Conservation (phyloP, 30 jellyfish, hydroid and myxozoan genomes). For the Calvadosia cruxmelitensis region DNA sequence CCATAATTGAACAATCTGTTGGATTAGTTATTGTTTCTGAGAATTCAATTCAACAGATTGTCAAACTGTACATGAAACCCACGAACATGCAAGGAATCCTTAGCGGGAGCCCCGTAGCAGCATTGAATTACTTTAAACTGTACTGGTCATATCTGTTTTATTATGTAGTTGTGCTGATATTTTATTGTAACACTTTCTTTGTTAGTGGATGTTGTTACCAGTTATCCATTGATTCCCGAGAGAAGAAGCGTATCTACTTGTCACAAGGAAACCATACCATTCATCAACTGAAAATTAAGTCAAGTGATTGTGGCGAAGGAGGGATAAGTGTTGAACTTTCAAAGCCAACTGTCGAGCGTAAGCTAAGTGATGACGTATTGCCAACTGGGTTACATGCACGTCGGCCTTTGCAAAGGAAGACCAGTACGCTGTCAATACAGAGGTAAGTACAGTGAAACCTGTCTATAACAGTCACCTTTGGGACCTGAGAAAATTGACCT, state of each 20-base stretch:
- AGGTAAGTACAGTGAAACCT: background rate
- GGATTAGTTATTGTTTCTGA: too few species aligned
- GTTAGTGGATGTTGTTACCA: background rate
- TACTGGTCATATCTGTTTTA: too few species aligned
- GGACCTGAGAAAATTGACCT: background rate
- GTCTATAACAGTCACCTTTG: background rate
- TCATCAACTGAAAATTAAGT: slow-evolving; percentile 24
- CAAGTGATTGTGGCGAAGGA: slow-evolving; percentile 29
- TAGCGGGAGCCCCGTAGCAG: too few species aligned
- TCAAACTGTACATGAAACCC: too few species aligned
- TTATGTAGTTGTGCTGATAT: too few species aligned
- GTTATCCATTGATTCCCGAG: background rate
- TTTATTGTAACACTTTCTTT: too few species aligned
- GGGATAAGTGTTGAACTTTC: slow-evolving; percentile 29
- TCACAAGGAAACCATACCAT: slow-evolving; percentile 36
- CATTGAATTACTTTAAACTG: too few species aligned
- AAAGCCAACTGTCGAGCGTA: slow-evolving; percentile 13
- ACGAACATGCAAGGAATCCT: too few species aligned
- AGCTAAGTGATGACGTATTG: slow-evolving; percentile 28
- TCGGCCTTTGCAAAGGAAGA: background rate
- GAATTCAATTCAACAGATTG: too few species aligned
- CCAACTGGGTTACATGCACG: slow-evolving; percentile 9
- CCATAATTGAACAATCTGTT: too few species aligned
- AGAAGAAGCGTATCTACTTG: slow-evolving; percentile 5
- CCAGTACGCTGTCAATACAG: slow-evolving; percentile 21